A percentile compares a stretch with the other conserved stretches of the same genome.
phyloP scores from a whole-genome alignment of 2,888 invertebrate genomes.

The Hetaerina titia region DNA sequence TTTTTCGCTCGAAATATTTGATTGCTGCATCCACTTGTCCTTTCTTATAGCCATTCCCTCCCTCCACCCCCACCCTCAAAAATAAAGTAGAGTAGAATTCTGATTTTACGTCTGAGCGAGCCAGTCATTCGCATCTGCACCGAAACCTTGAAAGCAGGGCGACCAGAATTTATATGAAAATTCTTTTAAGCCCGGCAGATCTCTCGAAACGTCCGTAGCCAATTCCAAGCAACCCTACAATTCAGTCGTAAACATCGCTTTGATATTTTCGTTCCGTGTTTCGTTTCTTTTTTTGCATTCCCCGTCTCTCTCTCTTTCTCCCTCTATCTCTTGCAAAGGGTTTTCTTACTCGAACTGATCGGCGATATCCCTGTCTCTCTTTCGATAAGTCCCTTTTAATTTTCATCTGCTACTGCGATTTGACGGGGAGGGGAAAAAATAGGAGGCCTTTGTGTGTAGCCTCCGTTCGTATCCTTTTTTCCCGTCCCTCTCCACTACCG shows the following conservation, averaged over 20 bases:
- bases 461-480: no score
- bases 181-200: neutral
- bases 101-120: neutral
- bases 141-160: neutral
- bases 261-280: neutral
- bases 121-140: neutral
- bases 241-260: slow-evolving; percentile 32
- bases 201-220: neutral
- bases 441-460: neutral
- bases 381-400: slow-evolving; percentile 46
- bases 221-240: neutral
- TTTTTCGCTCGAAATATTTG: slow-evolving; percentile 12
- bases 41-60: neutral
- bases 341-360: neutral
- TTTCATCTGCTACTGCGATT: slow-evolving; percentile 19
- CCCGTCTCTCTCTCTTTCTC: neutral
- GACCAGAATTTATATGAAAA: neutral
- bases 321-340: neutral
- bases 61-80: neutral
- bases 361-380: neutral
- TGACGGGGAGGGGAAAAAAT: neutral
- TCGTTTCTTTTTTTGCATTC: neutral
- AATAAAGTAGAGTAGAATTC: neutral
- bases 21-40: neutral
- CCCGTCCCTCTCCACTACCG: no score